Percentiles rank a stretch among this genome's conserved stretches.
phyloP scores from a whole-genome alignment of 64 coral and sea anemone species.

The Cladopsammia gracilis region DNA sequence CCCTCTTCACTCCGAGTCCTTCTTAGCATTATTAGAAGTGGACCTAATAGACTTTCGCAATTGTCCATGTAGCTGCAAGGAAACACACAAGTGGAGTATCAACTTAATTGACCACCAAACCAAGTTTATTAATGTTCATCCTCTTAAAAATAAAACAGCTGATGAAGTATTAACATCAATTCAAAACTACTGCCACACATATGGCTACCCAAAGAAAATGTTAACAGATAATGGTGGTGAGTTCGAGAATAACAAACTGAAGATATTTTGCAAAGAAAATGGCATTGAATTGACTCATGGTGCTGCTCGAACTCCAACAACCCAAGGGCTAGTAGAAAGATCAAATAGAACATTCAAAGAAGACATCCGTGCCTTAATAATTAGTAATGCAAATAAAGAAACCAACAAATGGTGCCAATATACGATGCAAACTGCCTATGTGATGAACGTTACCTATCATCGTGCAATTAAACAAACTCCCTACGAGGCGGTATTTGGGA shows the following conservation, averaged over 20 bases:
- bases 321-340: not conserved
- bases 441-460: slow-evolving; percentile 6
- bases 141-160: too few species aligned
- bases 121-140: too few species aligned
- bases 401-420: slow-evolving; percentile 23
- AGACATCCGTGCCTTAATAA: slow-evolving; percentile 25
- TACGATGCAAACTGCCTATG: slow-evolving; percentile 24
- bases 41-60: too few species aligned
- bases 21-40: too few species aligned
- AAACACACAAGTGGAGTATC: too few species aligned
- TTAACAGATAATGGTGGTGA: slow-evolving; percentile 2
- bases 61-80: too few species aligned
- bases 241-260: slow-evolving; percentile 6
- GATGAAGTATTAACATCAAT: not conserved
- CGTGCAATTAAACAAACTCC: slow-evolving; percentile 10
- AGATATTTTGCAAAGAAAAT: slow-evolving; percentile 20
- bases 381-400: slow-evolving; percentile 22
- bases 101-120: too few species aligned
- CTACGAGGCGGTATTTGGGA: not conserved
- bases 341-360: slow-evolving; percentile 35
- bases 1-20: too few species aligned
- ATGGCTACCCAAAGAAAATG: slow-evolving; percentile 24
- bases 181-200: slow-evolving; percentile 1
- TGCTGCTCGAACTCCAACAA: slow-evolving; percentile 26
- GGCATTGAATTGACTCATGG: not conserved